phyloP scores from a whole-genome alignment of 2,797 vertebrate genomes.

The Acanthornis magna region DNA sequence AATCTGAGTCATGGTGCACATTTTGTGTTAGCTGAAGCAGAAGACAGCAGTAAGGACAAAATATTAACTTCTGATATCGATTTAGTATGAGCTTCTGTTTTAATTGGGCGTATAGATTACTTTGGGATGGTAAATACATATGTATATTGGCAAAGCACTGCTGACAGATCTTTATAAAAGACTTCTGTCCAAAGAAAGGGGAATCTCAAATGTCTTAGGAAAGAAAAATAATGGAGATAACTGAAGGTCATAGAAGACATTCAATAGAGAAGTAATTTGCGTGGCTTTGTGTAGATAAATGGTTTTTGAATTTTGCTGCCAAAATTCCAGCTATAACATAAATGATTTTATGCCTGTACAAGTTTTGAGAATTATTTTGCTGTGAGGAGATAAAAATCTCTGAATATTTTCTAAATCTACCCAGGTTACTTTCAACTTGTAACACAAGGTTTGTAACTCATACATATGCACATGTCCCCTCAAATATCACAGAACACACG shows the following conservation, averaged over 20 bases:
- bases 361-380: not conserved
- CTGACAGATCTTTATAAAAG: not conserved
- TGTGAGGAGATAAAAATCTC: not conserved
- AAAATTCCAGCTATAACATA: not conserved
- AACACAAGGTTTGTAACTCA: not conserved
- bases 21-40: conserved; percentile 8
- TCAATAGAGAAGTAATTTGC: not conserved
- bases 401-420: not conserved
- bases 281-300: not conserved
- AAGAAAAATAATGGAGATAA: not conserved
- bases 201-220: not conserved
- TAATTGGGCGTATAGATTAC: not conserved
- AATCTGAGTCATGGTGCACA: not conserved
- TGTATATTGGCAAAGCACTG: not conserved
- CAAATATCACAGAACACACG: not conserved
- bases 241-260: not conserved
- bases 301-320: not conserved
- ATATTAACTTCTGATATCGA: conserved; percentile 9
- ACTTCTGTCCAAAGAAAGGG: not conserved
- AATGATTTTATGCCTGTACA: not conserved
- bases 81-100: not conserved
- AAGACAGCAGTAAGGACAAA: not conserved
- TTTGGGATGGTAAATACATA: not conserved
- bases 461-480: accelerated
- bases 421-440: not conserved